These are phyloP conservation scores for Drosophila watanabei DNA, from an alignment of 1,140 invertebrate species.

Conservation along the genomic window DNA sequence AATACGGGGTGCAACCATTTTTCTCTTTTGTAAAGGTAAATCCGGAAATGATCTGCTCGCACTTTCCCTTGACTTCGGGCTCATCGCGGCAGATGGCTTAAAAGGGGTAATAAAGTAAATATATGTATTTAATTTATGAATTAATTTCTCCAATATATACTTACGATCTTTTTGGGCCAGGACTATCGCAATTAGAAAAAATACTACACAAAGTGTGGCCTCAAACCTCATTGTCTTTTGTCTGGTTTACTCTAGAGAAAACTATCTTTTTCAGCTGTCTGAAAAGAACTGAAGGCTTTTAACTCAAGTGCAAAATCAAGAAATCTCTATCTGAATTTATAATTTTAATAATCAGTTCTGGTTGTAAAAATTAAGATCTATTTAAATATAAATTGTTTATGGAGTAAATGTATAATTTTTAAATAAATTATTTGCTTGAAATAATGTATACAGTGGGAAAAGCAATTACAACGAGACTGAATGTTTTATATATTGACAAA, in stretches of 20 bases:
- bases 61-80: neutral
- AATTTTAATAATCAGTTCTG: neutral
- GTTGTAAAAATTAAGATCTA: neutral
- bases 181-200: neutral
- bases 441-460: neutral
- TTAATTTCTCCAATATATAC: neutral
- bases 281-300: neutral
- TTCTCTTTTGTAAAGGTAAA: constrained; percentile 7
- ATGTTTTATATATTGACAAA: too few species aligned
- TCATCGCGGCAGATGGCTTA: constrained; percentile 1
- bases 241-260: neutral
- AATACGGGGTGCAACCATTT: neutral
- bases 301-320: neutral
- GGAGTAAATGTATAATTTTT: neutral
- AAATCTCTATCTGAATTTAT: neutral
- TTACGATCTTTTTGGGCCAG: constrained; percentile 7
- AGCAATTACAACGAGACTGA: neutral
- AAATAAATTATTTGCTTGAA: neutral
- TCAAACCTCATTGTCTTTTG: neutral
- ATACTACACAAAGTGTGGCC: neutral
- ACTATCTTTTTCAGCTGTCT: neutral
- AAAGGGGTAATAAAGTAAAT: neutral
- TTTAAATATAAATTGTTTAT: neutral
- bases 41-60: neutral
- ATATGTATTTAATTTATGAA: too few species aligned